phyloP scores from a whole-genome alignment of 2,113 vertebrate species.

The Lagopus leucura region DNA sequence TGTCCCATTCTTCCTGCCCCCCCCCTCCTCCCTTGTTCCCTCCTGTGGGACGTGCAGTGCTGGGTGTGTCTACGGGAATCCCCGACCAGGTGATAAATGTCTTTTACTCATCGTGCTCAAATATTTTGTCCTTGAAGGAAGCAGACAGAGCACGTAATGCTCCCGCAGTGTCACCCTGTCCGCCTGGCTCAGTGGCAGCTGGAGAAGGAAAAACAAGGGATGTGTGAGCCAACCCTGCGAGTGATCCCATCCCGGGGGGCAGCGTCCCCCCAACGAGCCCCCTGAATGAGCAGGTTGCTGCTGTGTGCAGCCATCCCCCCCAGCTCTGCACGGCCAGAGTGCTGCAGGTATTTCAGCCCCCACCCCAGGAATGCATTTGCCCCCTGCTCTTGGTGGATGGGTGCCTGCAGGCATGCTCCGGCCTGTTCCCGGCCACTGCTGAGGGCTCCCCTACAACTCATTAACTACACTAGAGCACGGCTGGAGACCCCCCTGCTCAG shows the following conservation, averaged over 20 bases:
- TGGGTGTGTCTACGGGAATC: background rate
- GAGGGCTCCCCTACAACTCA: constrained; percentile 28
- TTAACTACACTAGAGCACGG: background rate
- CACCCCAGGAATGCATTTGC: constrained; percentile 1
- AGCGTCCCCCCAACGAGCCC: background rate
- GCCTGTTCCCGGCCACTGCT: background rate
- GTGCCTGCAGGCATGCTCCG: background rate
- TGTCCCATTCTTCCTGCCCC: background rate
- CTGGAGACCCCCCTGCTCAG: background rate
- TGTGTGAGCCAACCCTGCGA: background rate
- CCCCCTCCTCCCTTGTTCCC: background rate
- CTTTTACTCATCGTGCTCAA: constrained; percentile 24
- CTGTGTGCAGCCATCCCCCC: background rate
- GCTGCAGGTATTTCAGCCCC: background rate
- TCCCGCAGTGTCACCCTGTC: background rate
- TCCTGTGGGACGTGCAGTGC: background rate
- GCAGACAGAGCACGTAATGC: background rate
- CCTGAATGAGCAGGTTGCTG: background rate
- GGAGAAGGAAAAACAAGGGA: background rate
- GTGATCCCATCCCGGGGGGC: background rate
- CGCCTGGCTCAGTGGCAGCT: background rate
- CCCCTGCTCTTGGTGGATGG: background rate
- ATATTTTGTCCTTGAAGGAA: constrained; percentile 35
- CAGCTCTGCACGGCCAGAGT: background rate
- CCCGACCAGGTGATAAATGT: background rate